A percentile compares a stretch with the other conserved stretches of the same genome.
These are phyloP conservation scores for Ophion obscuratus DNA, from an alignment of 2,888 invertebrate genomes.

Conservation along the genomic window DNA sequence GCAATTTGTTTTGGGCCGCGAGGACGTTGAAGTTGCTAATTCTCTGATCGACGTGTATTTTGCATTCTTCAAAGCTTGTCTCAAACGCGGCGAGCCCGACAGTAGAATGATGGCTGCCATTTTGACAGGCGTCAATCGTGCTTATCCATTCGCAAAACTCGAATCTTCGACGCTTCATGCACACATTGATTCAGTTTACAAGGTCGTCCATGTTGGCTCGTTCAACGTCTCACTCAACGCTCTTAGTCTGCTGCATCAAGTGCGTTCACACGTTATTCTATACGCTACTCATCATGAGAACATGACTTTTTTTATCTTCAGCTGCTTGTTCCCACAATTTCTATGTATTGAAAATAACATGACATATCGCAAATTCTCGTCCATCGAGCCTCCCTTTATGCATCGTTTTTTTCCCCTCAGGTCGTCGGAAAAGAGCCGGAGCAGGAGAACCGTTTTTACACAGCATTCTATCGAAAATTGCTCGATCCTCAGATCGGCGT, in stretches of 20 bases:
- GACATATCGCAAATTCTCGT: too few species aligned
- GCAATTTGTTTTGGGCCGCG: slow-evolving; percentile 91
- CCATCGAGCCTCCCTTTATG: too few species aligned
- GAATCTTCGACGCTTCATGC: slow-evolving; percentile 86
- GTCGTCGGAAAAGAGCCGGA: slow-evolving; percentile 75
- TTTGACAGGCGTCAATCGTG: slow-evolving; percentile 92
- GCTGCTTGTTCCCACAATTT: too few species aligned
- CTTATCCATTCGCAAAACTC: slow-evolving; percentile 92
- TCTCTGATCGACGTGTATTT: slow-evolving; percentile 96
- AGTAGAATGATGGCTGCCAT: slow-evolving; percentile 93
- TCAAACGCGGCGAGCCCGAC: slow-evolving; percentile 94
- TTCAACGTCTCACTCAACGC: slow-evolving; percentile 89
- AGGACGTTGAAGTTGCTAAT: slow-evolving; percentile 91
- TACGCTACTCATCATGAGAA: neutral
- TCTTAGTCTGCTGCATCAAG: slow-evolving; percentile 85
- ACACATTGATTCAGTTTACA: slow-evolving; percentile 91
- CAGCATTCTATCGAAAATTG: slow-evolving; percentile 94
- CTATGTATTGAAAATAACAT: too few species aligned
- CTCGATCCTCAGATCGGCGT: slow-evolving; percentile 90
- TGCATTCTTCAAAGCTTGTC: slow-evolving; percentile 96
- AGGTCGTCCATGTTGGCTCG: slow-evolving; percentile 91
- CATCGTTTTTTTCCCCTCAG: slow-evolving; percentile 61
- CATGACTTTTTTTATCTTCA: neutral
- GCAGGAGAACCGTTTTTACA: slow-evolving; percentile 89
- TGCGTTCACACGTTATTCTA: slow-evolving; percentile 74